These are phyloP conservation scores for Chlorocebus sabaeus DNA, from an alignment of 2,113 vertebrate species.

Conservation along the genomic window DNA sequence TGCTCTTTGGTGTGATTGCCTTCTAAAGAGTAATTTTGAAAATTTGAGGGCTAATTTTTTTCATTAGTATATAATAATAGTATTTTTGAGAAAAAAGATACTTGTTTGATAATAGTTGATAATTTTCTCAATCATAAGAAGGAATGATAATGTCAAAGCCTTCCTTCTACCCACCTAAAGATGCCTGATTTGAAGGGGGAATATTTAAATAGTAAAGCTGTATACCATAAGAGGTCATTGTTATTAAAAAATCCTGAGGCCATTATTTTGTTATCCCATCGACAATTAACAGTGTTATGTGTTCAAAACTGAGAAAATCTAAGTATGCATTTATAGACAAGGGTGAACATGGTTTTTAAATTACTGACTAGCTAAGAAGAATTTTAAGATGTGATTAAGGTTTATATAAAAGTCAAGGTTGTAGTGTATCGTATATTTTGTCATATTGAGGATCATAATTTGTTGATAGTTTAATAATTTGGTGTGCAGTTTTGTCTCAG, in stretches of 20 bases:
- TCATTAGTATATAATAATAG: neutral
- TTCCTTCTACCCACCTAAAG: neutral
- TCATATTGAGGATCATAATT: neutral
- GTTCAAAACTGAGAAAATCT: constrained; percentile 18
- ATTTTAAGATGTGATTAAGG: neutral
- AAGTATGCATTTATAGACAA: constrained; percentile 11
- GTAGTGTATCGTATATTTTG: neutral
- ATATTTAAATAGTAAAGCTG: constrained; percentile 20
- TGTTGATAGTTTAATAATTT: constrained; percentile 11
- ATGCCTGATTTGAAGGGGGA: neutral
- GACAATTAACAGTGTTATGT: neutral
- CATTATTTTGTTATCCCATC: neutral
- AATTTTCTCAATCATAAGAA: constrained; percentile 16
- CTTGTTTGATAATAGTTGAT: neutral
- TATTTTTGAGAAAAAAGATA: neutral
- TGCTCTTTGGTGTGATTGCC: neutral
- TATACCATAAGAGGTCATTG: neutral
- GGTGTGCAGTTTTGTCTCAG: neutral
- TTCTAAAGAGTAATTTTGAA: neutral
- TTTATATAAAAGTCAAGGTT: neutral
- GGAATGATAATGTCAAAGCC: neutral
- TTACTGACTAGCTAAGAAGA: neutral
- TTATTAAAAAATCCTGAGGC: neutral
- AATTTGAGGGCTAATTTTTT: neutral
- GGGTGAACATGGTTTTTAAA: neutral